Conservation (phyloP, 2,888 invertebrate genomes). For the Bedellia somnulentella region DNA sequence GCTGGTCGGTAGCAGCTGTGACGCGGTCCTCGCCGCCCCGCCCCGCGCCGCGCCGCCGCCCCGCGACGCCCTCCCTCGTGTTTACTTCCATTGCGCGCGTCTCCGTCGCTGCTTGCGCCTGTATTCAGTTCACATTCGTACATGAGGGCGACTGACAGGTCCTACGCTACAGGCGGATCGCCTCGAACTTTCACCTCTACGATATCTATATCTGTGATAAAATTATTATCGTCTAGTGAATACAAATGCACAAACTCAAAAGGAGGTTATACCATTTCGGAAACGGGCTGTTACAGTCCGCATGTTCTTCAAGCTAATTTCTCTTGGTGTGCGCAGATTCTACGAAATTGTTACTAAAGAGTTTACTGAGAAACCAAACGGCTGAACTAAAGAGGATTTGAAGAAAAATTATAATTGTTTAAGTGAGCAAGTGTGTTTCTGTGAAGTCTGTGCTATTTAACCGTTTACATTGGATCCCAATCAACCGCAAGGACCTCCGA, state of each 20-base stretch:
- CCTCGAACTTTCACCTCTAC: conserved; percentile 50
- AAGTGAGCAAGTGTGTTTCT: conserved; percentile 51
- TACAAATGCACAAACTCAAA: conserved; percentile 40
- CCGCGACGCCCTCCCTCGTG: conserved; percentile 7
- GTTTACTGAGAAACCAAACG: conserved; percentile 54
- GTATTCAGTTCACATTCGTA: conserved; percentile 32
- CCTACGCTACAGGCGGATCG: conserved; percentile 22
- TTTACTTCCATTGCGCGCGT: conserved; percentile 10
- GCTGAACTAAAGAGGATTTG: conserved; percentile 50
- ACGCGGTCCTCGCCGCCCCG: not conserved
- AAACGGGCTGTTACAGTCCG: too few relatives aligned
- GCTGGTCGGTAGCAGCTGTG: not conserved
- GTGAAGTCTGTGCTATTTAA: conserved; percentile 34
- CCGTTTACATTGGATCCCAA: conserved; percentile 60
- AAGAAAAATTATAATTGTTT: conserved; percentile 38
- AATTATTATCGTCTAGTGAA: conserved; percentile 39
- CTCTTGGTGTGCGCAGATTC: conserved; percentile 46
- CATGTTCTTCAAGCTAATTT: too few relatives aligned
- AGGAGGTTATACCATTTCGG: too few relatives aligned
- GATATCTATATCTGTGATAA: conserved; percentile 52
- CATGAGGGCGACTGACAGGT: conserved; percentile 23
- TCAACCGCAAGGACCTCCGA: conserved; percentile 44
- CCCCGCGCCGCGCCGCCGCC: conserved; percentile 11
- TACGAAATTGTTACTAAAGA: conserved; percentile 55
- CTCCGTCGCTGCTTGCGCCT: conserved; percentile 8